A percentile compares a stretch with the other conserved stretches of the same genome.
These are phyloP conservation scores for Hippocampus mohnikei DNA, from an alignment of 2,113 vertebrate species.

Conservation along the genomic window DNA sequence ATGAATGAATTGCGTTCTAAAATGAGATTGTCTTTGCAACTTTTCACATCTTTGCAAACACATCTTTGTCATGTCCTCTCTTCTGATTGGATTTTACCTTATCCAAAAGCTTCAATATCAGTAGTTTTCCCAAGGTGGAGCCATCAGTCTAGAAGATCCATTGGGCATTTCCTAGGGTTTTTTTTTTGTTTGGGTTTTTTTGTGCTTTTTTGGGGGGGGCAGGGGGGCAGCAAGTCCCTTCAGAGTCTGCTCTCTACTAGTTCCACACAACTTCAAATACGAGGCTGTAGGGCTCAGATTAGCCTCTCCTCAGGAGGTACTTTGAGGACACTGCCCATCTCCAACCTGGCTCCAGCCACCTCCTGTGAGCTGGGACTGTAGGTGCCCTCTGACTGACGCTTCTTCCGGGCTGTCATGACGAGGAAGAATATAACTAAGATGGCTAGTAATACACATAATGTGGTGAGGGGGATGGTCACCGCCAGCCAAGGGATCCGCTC, in stretches of 20 bases:
- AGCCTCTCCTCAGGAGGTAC: slow-evolving; percentile 94
- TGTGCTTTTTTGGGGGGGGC: background rate
- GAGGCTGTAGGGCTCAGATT: slow-evolving; percentile 66
- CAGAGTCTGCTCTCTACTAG: slow-evolving; percentile 11
- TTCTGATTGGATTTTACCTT: slow-evolving; percentile 9
- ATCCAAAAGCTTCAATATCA: slow-evolving; percentile 12
- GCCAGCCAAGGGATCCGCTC: slow-evolving; percentile 82
- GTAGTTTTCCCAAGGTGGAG: slow-evolving; percentile 26
- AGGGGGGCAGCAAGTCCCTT: slow-evolving; percentile 1
- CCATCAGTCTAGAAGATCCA: slow-evolving; percentile 5
- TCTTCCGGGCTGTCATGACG: slow-evolving; percentile 86
- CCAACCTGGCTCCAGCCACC: slow-evolving; percentile 89
- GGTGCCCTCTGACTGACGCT: slow-evolving; percentile 93
- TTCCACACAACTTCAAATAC: slow-evolving; percentile 23
- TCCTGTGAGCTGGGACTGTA: slow-evolving; percentile 98
- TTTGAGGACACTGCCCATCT: slow-evolving; percentile 98
- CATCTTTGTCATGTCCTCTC: slow-evolving; percentile 1
- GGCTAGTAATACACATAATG: slow-evolving; percentile 82
- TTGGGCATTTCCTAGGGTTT: background rate
- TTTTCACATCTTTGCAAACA: background rate
- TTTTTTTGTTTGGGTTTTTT: background rate
- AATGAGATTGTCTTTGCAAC: background rate
- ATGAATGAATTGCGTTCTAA: background rate
- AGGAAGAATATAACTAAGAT: slow-evolving; percentile 83
- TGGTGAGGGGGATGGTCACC: slow-evolving; percentile 86